These are phyloP conservation scores for Macaca nemestrina DNA, from an alignment of 2,113 vertebrate species.

Conservation along the genomic window DNA sequence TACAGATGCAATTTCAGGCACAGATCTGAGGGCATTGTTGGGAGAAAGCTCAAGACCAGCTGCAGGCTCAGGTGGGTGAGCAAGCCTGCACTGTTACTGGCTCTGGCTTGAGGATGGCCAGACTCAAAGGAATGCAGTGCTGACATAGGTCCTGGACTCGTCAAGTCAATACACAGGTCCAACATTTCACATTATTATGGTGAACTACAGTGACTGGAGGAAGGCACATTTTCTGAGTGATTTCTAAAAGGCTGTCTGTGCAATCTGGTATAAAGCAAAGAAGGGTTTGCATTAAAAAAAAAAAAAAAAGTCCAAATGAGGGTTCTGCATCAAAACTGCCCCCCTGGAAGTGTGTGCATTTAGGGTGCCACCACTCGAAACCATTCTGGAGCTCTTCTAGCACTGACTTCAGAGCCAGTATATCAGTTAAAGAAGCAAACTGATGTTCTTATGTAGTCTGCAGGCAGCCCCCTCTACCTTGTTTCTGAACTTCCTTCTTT, in stretches of 20 bases:
- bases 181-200: background rate
- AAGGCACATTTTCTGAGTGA: background rate
- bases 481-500: background rate
- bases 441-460: background rate
- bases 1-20: background rate
- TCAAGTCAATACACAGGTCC: background rate
- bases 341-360: no score
- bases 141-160: background rate
- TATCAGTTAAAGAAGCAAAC: background rate
- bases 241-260: background rate
- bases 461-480: background rate
- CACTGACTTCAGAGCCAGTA: background rate
- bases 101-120: background rate
- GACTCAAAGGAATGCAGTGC: background rate
- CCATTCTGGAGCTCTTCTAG: background rate
- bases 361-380: background rate
- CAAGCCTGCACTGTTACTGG: rapidly evolving
- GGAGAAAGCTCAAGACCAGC: no score
- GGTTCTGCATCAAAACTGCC: no score
- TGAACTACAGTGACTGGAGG: background rate
- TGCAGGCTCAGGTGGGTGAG: background rate
- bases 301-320: background rate
- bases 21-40: background rate
- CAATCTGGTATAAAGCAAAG: background rate
- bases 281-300: no score